Percentiles rank a stretch among this genome's conserved stretches.
These are phyloP conservation scores for Papilio demoleus DNA, from an alignment of 2,888 invertebrate species.

Conservation along the genomic window DNA sequence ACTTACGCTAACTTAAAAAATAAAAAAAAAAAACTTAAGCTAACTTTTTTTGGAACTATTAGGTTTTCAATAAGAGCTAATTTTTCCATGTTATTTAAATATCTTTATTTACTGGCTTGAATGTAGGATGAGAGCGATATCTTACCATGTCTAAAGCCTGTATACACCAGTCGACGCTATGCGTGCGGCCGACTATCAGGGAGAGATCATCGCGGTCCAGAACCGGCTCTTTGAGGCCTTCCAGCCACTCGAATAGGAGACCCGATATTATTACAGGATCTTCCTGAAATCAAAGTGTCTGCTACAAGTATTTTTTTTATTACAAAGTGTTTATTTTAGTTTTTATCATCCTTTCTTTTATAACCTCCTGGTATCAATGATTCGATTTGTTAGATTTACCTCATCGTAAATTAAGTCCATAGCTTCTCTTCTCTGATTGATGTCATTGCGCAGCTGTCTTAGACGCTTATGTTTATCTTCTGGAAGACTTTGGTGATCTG, in stretches of 20 bases:
- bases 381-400: slow-evolving; percentile 58
- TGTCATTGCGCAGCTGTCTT: slow-evolving; percentile 82
- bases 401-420: slow-evolving; percentile 87
- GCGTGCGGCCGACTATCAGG: slow-evolving; percentile 85
- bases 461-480: slow-evolving; percentile 80
- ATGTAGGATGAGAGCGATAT: background rate
- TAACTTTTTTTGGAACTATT: no score
- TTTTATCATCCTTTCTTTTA: background rate
- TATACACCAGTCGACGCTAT: slow-evolving; percentile 85
- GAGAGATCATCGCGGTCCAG: slow-evolving; percentile 87
- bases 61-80: no score
- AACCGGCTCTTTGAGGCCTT: slow-evolving; percentile 87
- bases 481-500: slow-evolving; percentile 83
- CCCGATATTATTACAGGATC: slow-evolving; percentile 84
- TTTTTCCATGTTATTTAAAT: no score
- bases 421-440: slow-evolving; percentile 87
- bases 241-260: slow-evolving; percentile 90
- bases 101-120: no score
- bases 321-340: no score
- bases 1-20: no score
- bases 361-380: background rate
- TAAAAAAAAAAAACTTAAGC: no score
- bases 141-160: slow-evolving; percentile 81
- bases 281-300: slow-evolving; percentile 55
- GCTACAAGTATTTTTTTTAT: background rate